Conservation (phyloP, 2,113 vertebrate species). For the Brachyhypopomus gauderio region DNA sequence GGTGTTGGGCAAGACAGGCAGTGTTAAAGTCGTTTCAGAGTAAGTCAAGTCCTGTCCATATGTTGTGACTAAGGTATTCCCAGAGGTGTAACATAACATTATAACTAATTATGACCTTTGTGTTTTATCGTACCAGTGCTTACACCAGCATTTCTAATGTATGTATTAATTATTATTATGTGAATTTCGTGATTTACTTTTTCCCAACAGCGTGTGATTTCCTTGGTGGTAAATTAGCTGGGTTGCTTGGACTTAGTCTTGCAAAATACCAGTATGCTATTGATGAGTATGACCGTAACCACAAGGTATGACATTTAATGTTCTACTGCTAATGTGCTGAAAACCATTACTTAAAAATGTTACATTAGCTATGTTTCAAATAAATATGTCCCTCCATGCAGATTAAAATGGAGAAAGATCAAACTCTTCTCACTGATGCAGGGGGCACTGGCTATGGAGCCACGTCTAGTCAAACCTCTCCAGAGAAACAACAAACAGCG, state of each 20-base stretch:
- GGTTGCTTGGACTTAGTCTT: constrained; percentile 69
- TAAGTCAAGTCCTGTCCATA: constrained; percentile 52
- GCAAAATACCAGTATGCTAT: constrained; percentile 77
- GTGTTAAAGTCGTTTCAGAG: constrained; percentile 69
- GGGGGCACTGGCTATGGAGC: constrained; percentile 62
- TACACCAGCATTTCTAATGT: not conserved
- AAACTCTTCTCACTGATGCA: constrained; percentile 45
- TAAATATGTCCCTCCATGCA: constrained; percentile 14
- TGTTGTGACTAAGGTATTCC: too few relatives aligned
- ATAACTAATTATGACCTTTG: too few relatives aligned
- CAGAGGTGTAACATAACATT: too few relatives aligned
- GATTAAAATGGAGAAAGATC: constrained; percentile 54
- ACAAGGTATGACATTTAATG: constrained; percentile 53
- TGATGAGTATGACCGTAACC: constrained; percentile 63
- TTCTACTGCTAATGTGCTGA: not conserved
- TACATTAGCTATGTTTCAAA: not conserved
- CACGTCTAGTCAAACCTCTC: not conserved
- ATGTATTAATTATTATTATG: not conserved
- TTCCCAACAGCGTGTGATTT: constrained; percentile 74
- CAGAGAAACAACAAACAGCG: not conserved
- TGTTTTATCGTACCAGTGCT: not conserved
- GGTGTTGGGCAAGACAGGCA: constrained; percentile 60
- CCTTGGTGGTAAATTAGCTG: constrained; percentile 70
- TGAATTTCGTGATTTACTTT: not conserved
- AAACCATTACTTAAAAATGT: not conserved